phyloP scores from a whole-genome alignment of 1,140 invertebrate genomes.

The Sipha flava region DNA sequence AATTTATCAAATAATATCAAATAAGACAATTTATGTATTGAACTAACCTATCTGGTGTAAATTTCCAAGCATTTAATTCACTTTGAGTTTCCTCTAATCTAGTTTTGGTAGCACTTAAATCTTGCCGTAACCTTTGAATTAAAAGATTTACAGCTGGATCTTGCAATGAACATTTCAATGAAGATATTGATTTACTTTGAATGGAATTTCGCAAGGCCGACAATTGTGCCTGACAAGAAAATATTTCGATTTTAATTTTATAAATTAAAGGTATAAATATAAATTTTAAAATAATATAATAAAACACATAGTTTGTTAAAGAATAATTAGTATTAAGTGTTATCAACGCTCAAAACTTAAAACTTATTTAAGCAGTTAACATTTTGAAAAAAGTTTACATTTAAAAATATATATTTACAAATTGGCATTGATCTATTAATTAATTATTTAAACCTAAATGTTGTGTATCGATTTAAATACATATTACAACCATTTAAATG shows the following conservation, averaged over 20 bases:
- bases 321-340: too few species aligned
- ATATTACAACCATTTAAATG: too few species aligned
- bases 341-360: too few species aligned
- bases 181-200: slow-evolving; percentile 51
- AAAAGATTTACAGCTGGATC: slow-evolving; percentile 94
- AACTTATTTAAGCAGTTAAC: too few species aligned
- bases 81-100: slow-evolving; percentile 95
- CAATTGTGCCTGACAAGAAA: slow-evolving; percentile 56
- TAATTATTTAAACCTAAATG: too few species aligned
- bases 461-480: too few species aligned
- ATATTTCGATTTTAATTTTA: not conserved
- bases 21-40: not conserved
- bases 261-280: too few species aligned
- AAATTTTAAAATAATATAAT: too few species aligned
- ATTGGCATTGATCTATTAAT: too few species aligned
- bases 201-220: slow-evolving; percentile 67
- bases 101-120: slow-evolving; percentile 78
- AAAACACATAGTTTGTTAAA: too few species aligned
- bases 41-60: slow-evolving; percentile 84
- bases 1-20: not conserved
- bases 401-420: too few species aligned
- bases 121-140: slow-evolving; percentile 83
- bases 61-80: slow-evolving; percentile 96
- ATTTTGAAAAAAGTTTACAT: too few species aligned
- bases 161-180: slow-evolving; percentile 71